These are phyloP conservation scores for Tineola bisselliella DNA, from an alignment of 2,888 invertebrate genomes.

Conservation along the genomic window DNA sequence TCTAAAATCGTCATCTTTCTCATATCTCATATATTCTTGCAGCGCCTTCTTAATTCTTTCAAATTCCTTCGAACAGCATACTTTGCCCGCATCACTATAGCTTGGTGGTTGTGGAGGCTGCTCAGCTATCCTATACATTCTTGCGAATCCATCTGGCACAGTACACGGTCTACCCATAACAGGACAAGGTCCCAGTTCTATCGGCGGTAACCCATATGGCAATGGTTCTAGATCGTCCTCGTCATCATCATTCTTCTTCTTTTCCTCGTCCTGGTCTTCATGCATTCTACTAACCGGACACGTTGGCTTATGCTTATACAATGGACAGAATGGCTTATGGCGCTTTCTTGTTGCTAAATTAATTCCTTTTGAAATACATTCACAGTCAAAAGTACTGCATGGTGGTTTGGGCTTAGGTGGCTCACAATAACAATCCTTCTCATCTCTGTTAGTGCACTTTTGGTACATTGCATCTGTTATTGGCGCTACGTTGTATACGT, in stretches of 20 bases:
- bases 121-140: constrained; percentile 50
- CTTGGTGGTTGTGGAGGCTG: constrained; percentile 41
- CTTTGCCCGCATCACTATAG: constrained; percentile 50
- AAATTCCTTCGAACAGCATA: constrained; percentile 58
- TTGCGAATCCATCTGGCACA: constrained; percentile 53
- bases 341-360: constrained; percentile 38
- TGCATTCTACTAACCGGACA: constrained; percentile 44
- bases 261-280: constrained; percentile 38
- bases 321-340: constrained; percentile 51
- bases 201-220: constrained; percentile 55
- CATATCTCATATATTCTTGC: constrained; percentile 45
- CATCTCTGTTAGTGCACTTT: not conserved
- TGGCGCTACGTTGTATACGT: constrained; percentile 26
- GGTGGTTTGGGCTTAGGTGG: constrained; percentile 46
- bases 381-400: constrained; percentile 53
- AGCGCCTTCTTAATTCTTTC: constrained; percentile 55
- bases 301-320: constrained; percentile 42
- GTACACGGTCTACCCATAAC: constrained; percentile 53
- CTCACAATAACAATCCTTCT: constrained; percentile 48
- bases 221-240: constrained; percentile 46
- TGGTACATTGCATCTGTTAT: not conserved
- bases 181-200: constrained; percentile 56
- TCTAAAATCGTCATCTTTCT: constrained; percentile 46
- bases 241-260: constrained; percentile 37
- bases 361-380: constrained; percentile 37